Conservation (phyloP, 2,888 invertebrate genomes). For the Theretra japonica region DNA sequence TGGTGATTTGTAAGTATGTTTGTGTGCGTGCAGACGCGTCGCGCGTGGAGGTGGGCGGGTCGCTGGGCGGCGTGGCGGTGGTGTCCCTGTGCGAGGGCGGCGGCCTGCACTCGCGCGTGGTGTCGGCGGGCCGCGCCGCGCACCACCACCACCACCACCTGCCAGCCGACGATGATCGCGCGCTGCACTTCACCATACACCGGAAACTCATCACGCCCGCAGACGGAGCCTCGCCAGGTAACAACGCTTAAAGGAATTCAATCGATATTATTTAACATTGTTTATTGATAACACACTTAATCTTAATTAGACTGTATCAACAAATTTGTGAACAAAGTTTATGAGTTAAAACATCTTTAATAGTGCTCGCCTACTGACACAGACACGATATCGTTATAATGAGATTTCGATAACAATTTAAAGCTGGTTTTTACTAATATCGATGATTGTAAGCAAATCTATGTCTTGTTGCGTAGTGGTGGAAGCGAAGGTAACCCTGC, state of each 20-base stretch:
- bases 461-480: constrained; percentile 49
- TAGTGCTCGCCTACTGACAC: too few species aligned
- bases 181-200: constrained; percentile 65
- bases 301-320: not conserved
- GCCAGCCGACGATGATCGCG: constrained; percentile 55
- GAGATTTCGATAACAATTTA: too few species aligned
- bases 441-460: too few species aligned
- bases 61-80: constrained; percentile 95
- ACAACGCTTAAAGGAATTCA: not conserved
- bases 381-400: too few species aligned
- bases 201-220: constrained; percentile 49
- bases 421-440: too few species aligned
- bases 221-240: constrained; percentile 56
- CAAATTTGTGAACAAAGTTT: constrained; percentile 33
- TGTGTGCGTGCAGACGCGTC: constrained; percentile 64
- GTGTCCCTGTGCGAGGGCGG: constrained; percentile 94
- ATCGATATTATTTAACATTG: not conserved
- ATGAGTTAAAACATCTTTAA: too few species aligned
- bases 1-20: not conserved
- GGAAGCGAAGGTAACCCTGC: constrained; percentile 67
- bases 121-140: constrained; percentile 92
- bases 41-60: constrained; percentile 90
- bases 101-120: constrained; percentile 92
- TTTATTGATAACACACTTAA: too few species aligned
- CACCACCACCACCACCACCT: constrained; percentile 51